Evolutionary conservation across 1,140 invertebrate species (phyloP).

Genomic region (Acromyrmex echinatior): DNA sequence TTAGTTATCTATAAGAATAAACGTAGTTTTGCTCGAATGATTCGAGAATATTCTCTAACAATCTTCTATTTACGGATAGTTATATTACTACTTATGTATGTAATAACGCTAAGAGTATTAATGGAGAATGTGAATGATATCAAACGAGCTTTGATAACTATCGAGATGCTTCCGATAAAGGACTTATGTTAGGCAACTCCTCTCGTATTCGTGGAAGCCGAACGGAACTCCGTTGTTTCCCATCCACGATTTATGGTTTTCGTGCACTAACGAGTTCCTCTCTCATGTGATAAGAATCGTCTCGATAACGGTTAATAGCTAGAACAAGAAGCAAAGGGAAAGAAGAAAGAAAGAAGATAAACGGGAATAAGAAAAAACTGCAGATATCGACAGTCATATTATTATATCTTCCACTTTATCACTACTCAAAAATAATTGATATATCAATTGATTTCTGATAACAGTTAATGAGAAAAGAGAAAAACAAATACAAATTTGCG

Average conservation of each 20-base stretch:
- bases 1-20: not conserved
- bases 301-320: constrained; percentile 58
- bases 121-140: constrained; percentile 41
- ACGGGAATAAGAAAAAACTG: not conserved
- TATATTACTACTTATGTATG: constrained; percentile 14
- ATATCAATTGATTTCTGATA: not conserved
- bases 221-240: constrained; percentile 37
- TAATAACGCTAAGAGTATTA: not conserved
- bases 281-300: constrained; percentile 44
- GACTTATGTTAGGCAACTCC: not conserved
- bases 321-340: not conserved
- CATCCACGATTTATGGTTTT: constrained; percentile 58
- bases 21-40: not conserved
- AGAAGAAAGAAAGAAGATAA: not conserved
- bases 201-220: constrained; percentile 23
- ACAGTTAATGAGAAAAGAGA: not conserved
- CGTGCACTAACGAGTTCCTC: constrained; percentile 34
- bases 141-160: constrained; percentile 13
- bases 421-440: not conserved
- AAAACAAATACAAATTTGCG: not conserved
- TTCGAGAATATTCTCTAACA: not conserved
- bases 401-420: not conserved
- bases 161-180: constrained; percentile 21
- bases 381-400: constrained; percentile 13
- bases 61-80: not conserved